A percentile compares a stretch with the other conserved stretches of the same genome.
Conservation (phyloP, 2,797 vertebrate species). For the Oceanodroma leucorhoa region DNA sequence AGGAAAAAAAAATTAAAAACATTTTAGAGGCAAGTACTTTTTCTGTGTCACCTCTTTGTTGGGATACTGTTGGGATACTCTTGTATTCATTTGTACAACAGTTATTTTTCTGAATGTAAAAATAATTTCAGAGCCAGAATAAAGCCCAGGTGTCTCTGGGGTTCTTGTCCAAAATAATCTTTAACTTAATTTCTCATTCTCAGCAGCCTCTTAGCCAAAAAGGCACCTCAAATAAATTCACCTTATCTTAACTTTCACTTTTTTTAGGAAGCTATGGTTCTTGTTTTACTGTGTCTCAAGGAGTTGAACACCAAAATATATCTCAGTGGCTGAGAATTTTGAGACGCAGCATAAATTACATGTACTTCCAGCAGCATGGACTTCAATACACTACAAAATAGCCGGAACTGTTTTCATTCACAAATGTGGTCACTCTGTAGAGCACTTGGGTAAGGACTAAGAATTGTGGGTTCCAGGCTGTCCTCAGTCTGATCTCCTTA, state of each 20-base stretch:
- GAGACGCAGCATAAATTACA: background rate
- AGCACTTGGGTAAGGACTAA: background rate
- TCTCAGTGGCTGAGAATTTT: background rate
- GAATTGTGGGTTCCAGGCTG: background rate
- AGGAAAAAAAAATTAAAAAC: background rate
- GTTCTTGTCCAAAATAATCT: background rate
- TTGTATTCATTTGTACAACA: background rate
- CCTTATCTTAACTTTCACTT: background rate
- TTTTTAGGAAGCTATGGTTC: background rate
- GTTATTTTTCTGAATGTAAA: background rate
- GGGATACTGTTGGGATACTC: background rate
- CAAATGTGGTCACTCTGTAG: background rate
- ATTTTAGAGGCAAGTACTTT: background rate
- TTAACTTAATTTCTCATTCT: background rate
- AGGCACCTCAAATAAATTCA: background rate
- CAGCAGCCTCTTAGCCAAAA: background rate
- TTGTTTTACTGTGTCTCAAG: background rate
- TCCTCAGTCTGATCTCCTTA: background rate
- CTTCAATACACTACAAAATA: background rate
- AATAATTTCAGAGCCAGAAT: background rate
- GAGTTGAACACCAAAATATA: background rate
- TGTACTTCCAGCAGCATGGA: background rate
- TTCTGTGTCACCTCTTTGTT: background rate
- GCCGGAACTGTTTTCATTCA: background rate
- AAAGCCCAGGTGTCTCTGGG: background rate